phyloP scores from a whole-genome alignment of 1,140 invertebrate genomes.

The Plutomurus gul region DNA sequence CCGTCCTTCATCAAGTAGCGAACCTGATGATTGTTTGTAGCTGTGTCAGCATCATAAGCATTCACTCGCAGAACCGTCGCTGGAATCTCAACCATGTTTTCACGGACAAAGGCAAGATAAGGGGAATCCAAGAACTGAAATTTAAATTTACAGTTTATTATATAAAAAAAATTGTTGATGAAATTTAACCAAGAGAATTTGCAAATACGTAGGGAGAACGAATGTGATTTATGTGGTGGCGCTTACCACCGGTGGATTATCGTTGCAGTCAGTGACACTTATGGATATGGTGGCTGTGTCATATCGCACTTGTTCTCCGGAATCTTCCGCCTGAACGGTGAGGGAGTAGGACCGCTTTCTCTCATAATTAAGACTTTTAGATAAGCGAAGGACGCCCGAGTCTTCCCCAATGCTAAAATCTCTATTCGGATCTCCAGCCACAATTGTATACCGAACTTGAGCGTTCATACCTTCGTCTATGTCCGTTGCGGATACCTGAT shows the following conservation, averaged over 20 bases:
- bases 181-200: too few relatives aligned
- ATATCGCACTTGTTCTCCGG: conserved; percentile 66
- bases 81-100: conserved; percentile 70
- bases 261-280: conserved; percentile 86
- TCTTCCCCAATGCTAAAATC: conserved; percentile 90
- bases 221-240: not conserved
- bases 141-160: not conserved
- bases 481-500: conserved; percentile 85
- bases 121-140: conserved; percentile 79
- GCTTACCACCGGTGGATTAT: conserved; percentile 77
- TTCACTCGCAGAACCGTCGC: conserved; percentile 72
- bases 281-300: conserved; percentile 63
- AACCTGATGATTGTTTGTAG: conserved; percentile 84
- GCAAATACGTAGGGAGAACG: too few relatives aligned
- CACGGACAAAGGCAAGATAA: conserved; percentile 89
- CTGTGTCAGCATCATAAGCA: conserved; percentile 87
- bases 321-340: conserved; percentile 85
- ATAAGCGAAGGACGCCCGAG: conserved; percentile 82
- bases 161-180: too few relatives aligned
- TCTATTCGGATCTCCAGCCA: conserved; percentile 84
- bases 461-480: conserved; percentile 87
- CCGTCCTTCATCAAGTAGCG: conserved; percentile 91
- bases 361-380: conserved; percentile 90
- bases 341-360: conserved; percentile 80
- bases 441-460: conserved; percentile 82